Evolutionary conservation across 2,113 vertebrate species (phyloP).

Genomic region (Corythornis cristatus): DNA sequence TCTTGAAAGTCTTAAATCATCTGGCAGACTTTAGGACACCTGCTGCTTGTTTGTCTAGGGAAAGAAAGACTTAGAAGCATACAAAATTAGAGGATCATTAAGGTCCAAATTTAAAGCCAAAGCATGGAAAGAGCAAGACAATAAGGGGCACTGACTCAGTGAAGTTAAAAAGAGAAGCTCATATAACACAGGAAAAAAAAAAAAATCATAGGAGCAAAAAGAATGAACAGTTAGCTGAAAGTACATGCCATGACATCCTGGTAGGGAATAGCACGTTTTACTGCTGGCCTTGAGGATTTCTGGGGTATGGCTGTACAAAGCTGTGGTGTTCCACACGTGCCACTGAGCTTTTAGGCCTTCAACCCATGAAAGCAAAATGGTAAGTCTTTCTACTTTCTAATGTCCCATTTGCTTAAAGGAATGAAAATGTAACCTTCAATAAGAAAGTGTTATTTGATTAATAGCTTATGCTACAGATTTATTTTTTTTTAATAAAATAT

Average conservation of each 20-base stretch:
- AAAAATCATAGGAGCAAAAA: not conserved
- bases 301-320: not conserved
- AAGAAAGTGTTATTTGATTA: conserved; percentile 11
- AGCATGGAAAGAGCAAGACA: not conserved
- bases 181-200: not conserved
- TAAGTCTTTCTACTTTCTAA: not conserved
- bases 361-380: not conserved
- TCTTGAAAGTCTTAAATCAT: not conserved
- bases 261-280: not conserved
- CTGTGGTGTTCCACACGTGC: not conserved
- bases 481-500: conserved; percentile 21
- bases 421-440: conserved; percentile 13
- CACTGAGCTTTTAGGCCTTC: not conserved
- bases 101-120: not conserved
- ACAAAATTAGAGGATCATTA: not conserved
- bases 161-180: not conserved
- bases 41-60: not conserved
- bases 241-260: not conserved
- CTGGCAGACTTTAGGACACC: not conserved
- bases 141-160: not conserved
- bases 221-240: not conserved
- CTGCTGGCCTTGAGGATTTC: not conserved
- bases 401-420: not conserved
- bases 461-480: not conserved
- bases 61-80: not conserved